Base-by-base conservation (phyloP, 2,797 vertebrate species). In the Malurus splendens region DNA sequence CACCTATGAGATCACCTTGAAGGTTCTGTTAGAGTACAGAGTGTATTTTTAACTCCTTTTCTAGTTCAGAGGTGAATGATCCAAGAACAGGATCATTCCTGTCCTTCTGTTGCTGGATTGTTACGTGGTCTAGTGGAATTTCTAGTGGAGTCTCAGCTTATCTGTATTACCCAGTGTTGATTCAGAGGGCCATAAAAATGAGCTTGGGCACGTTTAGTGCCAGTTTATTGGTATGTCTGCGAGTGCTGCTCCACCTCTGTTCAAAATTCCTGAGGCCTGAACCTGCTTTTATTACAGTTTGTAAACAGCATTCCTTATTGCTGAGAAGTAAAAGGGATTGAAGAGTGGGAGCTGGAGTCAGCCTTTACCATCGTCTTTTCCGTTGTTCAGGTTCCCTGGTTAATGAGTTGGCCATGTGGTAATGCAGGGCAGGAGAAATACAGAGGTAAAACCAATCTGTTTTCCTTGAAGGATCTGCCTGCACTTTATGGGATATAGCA, bases 121-220 rank as follows among this genome's bases (percentile, higher is more conserved):
- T 81, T 91, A 62, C 1, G 2, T 41, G 44, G 2, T 77, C 23
- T 50, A 38, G 27, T 86, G 83, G 87, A 79, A 66, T 93, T 91
- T 82, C 79, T 81, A 54, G 79, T 78, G 52, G 36, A 78, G 30
- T 87, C 50, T 90, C 66, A 70, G 56, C 50, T 90, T 75, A 77
- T 78, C 77, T 83, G 16, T 82, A 50, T 84, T 74, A 84, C 36
- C 39, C n/a, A 30, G 27, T 83, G 55, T 81, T 91, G 79, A 83
- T 90, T 86, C 60, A 94, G 45, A 86, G 32, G 36, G 42, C 39
- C 48, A 44, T 90, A 87, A 85, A 87, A 87, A 83, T 8, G 73
- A 82, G 59, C 42, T 85, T 7, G 2, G 41, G 39, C 86, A 90
- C 3, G 0, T 73, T 71, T 51, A 64, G 30, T 84, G 20, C 50